Conservation (phyloP, 1,140 invertebrate genomes). For the Megalonaias nervosa region DNA sequence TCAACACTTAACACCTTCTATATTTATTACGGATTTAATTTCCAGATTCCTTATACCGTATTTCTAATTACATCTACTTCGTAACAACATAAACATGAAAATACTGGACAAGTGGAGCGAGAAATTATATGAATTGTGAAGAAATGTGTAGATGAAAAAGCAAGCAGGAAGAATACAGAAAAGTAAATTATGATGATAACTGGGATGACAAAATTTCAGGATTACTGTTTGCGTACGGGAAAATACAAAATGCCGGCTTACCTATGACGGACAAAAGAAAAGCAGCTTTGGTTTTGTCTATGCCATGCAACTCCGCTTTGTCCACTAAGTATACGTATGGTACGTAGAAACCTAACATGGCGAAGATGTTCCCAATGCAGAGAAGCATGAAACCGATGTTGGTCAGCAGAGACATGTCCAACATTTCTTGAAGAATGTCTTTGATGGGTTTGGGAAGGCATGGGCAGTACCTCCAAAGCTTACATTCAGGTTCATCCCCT, state of each 20-base stretch:
- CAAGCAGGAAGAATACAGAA: too few relatives aligned
- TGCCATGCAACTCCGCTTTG: constrained; percentile 84
- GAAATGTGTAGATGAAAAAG: too few relatives aligned
- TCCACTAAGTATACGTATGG: constrained; percentile 96
- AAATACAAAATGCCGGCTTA: constrained; percentile 36
- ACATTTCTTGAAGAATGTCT: constrained; percentile 80
- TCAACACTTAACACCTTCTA: too few relatives aligned
- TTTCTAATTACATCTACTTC: too few relatives aligned
- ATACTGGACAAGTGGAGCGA: too few relatives aligned
- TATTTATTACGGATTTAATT: too few relatives aligned
- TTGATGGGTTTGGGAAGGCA: constrained; percentile 82
- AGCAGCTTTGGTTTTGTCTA: constrained; percentile 56
- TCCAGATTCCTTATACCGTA: too few relatives aligned
- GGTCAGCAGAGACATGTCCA: constrained; percentile 90
- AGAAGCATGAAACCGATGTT: constrained; percentile 74
- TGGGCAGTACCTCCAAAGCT: constrained; percentile 74
- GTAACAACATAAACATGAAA: too few relatives aligned
- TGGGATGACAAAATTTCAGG: too few relatives aligned
- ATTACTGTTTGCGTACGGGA: too few relatives aligned
- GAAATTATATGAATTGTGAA: too few relatives aligned
- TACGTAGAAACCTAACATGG: constrained; percentile 94
- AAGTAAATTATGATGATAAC: too few relatives aligned
- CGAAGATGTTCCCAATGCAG: constrained; percentile 94
- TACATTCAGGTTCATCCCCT: neutral
- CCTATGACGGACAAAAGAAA: constrained; percentile 69